phyloP scores from a whole-genome alignment of 2,797 vertebrate species.

The Sandelia bainsii region DNA sequence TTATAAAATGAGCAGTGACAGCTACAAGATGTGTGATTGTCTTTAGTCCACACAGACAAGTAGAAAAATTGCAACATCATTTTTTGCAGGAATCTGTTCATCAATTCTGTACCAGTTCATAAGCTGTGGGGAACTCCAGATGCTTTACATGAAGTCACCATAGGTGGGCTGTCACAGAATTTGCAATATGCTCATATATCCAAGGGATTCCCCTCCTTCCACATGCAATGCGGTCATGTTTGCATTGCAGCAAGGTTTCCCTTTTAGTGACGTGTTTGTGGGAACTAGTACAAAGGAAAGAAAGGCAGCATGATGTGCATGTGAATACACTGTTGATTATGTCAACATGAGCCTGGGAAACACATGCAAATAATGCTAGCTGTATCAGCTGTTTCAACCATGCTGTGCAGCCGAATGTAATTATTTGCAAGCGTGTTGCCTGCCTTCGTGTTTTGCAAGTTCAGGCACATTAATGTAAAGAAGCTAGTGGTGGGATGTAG shows the following conservation, averaged over 20 bases:
- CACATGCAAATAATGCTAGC: slow-evolving; percentile 74
- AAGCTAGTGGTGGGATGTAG: slow-evolving; percentile 9
- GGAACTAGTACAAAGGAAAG: slow-evolving; percentile 71
- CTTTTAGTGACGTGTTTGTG: slow-evolving; percentile 41
- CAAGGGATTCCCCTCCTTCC: slow-evolving; percentile 73
- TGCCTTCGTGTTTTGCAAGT: not conserved
- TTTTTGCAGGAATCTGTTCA: slow-evolving; percentile 29
- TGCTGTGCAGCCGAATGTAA: slow-evolving; percentile 22
- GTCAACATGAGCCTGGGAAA: slow-evolving; percentile 56
- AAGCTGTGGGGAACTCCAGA: slow-evolving; percentile 76
- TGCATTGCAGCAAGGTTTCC: slow-evolving; percentile 62
- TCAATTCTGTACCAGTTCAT: slow-evolving; percentile 29
- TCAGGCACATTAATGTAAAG: slow-evolving; percentile 8
- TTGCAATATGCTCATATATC: slow-evolving; percentile 23
- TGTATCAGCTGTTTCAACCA: slow-evolving; percentile 34
- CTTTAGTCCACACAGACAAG: slow-evolving; percentile 1
- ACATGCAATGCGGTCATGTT: slow-evolving; percentile 24
- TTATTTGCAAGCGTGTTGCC: slow-evolving; percentile 61
- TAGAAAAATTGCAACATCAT: not conserved
- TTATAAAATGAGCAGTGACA: slow-evolving; percentile 20
- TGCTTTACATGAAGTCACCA: slow-evolving; percentile 77
- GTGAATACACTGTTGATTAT: slow-evolving; percentile 42
- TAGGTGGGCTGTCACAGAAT: slow-evolving; percentile 42
- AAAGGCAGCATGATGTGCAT: slow-evolving; percentile 56
- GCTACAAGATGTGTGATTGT: not conserved